Base-by-base conservation (phyloP, 2,113 vertebrate genomes). In the Tragelaphus buxtoni region DNA sequence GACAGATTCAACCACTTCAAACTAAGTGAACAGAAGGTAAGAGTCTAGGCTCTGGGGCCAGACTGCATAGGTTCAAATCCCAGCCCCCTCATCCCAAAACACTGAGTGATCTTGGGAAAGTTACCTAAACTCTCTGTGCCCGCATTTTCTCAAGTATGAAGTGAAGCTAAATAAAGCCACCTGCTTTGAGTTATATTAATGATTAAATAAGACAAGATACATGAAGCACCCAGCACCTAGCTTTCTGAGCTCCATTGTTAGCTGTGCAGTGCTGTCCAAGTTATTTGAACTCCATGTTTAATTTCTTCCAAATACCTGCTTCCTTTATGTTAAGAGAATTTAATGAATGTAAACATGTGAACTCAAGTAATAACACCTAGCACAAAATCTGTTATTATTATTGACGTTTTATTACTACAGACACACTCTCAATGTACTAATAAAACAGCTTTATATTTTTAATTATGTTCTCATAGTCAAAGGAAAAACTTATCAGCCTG, bases 391-490 rank as follows among this genome's bases (percentile, higher is more conserved):
- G 30, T 65, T 87, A 76, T n/a, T 87, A 53, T 49, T 90, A 96
- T 42, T 88, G 42, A 88, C 18, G 5, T 47, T 95, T 88, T 88
- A 81, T 76, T 89, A 49, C 63, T 55, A 86, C 45, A 95, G 87
- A 91, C 35, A 77, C n/a, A 82, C 18, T 22, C 77, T 90, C 45
- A 10, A 18, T 87, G 30, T 69, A 53, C 74, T 61, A 58, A 76
- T 69, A 12, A 76, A 81, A 91, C 94, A 47, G n/a, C 13, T 88
- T 95, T 79, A 22, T 9, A 32, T 76, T 86, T 92, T 92, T 87
- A 72, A 63, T 83, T 51, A 45, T 45, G 56, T 83, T 95, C 58
- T 92, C 72, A 79, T 76, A 82, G 42, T 92, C 69, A 84, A 88
- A 96, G 87, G 58, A 47, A 96, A 96, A 96, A 16, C 16, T 16